phyloP scores from a whole-genome alignment of 2,113 vertebrate genomes.

The Turnix velox region DNA sequence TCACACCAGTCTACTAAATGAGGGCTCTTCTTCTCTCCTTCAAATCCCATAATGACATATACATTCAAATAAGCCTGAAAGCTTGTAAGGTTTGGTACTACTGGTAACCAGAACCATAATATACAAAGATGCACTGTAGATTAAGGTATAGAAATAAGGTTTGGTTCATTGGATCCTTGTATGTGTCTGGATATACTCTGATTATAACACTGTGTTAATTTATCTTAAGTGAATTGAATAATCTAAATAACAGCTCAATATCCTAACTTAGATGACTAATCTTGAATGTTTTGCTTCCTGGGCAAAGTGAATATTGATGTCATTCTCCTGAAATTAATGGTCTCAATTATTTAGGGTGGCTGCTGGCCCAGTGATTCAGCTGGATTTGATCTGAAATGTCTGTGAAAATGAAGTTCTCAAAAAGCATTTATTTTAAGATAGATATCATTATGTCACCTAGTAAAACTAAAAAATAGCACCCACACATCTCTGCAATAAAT shows the following conservation, averaged over 20 bases:
- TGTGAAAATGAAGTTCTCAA: conserved; percentile 35
- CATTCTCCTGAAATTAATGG: conserved; percentile 25
- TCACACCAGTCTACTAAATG: neutral
- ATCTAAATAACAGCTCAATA: neutral
- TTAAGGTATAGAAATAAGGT: neutral
- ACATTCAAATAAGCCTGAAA: neutral
- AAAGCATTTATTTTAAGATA: conserved; percentile 46
- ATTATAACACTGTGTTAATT: neutral
- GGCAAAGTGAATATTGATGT: conserved; percentile 5
- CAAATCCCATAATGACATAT: neutral
- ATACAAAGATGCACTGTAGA: neutral
- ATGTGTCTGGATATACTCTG: neutral
- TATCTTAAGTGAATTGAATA: neutral
- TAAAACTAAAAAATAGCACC: conserved; percentile 44
- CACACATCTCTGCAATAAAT: conserved; percentile 25
- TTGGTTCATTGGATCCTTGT: neutral
- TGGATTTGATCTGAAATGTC: conserved; percentile 18
- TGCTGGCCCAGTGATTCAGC: conserved; percentile 31
- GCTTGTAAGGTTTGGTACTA: neutral
- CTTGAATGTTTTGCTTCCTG: neutral
- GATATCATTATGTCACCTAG: conserved; percentile 25
- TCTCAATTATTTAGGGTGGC: neutral
- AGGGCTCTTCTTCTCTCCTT: neutral
- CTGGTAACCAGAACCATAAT: neutral
- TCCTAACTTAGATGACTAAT: neutral